Percentiles rank a stretch among this genome's conserved stretches.
Evolutionary conservation across 1,140 invertebrate genomes (phyloP).

Genomic region (Caenorhabditis remanei): DNA sequence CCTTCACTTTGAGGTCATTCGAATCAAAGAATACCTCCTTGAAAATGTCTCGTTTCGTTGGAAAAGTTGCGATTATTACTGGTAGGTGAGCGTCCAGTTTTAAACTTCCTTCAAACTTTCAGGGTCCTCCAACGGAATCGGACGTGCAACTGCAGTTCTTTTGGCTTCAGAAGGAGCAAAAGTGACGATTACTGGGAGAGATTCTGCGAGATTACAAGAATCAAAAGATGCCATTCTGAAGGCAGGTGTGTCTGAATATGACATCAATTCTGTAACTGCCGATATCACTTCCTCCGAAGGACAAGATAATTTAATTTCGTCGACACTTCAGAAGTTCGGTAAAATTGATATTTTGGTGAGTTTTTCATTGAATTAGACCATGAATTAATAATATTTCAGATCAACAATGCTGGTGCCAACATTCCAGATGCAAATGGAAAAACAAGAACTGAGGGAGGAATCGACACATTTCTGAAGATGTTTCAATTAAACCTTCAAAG

Average conservation of each 20-base stretch:
- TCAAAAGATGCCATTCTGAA: slow-evolving; percentile 32
- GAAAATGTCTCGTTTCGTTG: slow-evolving; percentile 34
- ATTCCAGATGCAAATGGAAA: slow-evolving; percentile 24
- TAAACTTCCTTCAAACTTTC: not conserved
- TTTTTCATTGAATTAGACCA: not conserved
- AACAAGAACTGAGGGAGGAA: not conserved
- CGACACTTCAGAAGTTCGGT: slow-evolving; percentile 70
- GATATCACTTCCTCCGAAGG: slow-evolving; percentile 56
- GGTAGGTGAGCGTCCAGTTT: slow-evolving; percentile 3
- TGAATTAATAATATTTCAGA: not conserved
- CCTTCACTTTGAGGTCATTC: not conserved
- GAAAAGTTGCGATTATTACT: slow-evolving; percentile 53
- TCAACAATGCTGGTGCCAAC: slow-evolving; percentile 70
- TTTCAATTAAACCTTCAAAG: slow-evolving; percentile 46
- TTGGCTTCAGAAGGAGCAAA: slow-evolving; percentile 84
- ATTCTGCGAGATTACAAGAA: slow-evolving; percentile 76
- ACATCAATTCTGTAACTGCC: slow-evolving; percentile 60
- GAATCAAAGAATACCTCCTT: not conserved
- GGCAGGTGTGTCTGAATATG: slow-evolving; percentile 33
- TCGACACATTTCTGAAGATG: not conserved
- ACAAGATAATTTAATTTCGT: slow-evolving; percentile 61
- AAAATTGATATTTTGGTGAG: slow-evolving; percentile 69
- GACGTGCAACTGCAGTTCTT: slow-evolving; percentile 84
- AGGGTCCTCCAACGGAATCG: slow-evolving; percentile 89
- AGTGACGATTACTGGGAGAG: slow-evolving; percentile 84